phyloP scores from a whole-genome alignment of 2,888 invertebrate species.

The Lithophane socia region DNA sequence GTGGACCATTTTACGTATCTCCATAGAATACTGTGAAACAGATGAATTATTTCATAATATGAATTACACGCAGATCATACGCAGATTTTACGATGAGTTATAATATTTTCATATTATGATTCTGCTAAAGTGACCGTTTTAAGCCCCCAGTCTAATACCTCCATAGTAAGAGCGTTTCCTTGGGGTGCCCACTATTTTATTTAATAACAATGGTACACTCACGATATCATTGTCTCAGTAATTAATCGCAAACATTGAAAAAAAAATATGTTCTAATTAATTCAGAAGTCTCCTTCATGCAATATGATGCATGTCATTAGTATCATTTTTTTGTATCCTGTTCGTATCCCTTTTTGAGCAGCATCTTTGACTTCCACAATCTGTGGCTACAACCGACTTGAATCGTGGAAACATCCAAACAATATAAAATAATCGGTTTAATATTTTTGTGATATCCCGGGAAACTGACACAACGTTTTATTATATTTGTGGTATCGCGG shows the following conservation, averaged over 20 bases:
- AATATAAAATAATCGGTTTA: neutral
- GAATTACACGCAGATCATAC: no score
- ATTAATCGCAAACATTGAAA: neutral
- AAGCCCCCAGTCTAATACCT: neutral
- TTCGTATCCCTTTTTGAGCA: neutral
- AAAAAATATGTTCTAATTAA: no score
- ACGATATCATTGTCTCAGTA: neutral
- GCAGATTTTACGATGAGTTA: no score
- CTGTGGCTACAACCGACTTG: neutral
- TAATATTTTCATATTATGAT: no score
- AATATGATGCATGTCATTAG: neutral
- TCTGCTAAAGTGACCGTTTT: no score
- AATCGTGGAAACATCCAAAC: neutral
- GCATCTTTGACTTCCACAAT: neutral
- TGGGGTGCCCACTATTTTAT: neutral
- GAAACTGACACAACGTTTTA: neutral
- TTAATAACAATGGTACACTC: neutral
- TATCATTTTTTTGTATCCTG: neutral
- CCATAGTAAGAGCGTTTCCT: neutral
- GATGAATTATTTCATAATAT: no score
- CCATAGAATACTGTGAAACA: no score
- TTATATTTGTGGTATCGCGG: slow-evolving; percentile 2
- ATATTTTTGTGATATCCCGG: neutral
- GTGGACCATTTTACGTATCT: no score
- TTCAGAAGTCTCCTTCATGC: neutral